Percentiles rank a stretch among this genome's conserved stretches.
Evolutionary conservation across 1,140 invertebrate species (phyloP).

Genomic region (Fopius arisanus): DNA sequence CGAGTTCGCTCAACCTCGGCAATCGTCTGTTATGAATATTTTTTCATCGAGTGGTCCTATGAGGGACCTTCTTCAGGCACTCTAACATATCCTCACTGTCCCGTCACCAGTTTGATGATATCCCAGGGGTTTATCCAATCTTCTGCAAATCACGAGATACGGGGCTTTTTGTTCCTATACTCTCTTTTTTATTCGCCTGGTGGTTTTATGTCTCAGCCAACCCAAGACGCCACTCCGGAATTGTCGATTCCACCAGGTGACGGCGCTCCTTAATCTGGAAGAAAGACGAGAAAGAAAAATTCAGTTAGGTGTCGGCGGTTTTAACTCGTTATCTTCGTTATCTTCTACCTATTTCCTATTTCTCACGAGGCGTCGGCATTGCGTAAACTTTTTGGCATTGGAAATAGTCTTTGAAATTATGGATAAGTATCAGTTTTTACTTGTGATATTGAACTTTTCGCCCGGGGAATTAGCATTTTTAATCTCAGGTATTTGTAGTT

Average conservation of each 20-base stretch:
- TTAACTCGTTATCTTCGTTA: constrained; percentile 31
- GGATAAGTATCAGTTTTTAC: neutral
- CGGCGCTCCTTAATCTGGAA: constrained; percentile 30
- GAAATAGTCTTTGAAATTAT: neutral
- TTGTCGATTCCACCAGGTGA: constrained; percentile 6
- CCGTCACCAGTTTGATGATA: neutral
- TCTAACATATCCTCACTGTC: neutral
- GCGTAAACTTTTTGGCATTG: neutral
- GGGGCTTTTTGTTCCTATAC: neutral
- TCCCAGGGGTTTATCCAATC: too few relatives aligned
- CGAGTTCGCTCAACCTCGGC: neutral
- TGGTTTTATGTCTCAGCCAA: neutral
- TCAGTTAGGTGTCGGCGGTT: constrained; percentile 27
- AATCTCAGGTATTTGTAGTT: neutral
- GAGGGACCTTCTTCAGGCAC: neutral
- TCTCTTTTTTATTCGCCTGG: neutral
- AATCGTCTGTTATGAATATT: neutral
- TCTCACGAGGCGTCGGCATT: too few relatives aligned
- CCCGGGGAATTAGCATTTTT: neutral
- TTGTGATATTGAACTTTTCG: neutral
- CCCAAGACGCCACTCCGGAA: neutral
- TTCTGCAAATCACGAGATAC: neutral
- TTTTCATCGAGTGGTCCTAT: neutral
- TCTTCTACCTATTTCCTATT: too few relatives aligned
- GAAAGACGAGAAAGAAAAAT: constrained; percentile 32